phyloP scores from a whole-genome alignment of 2,113 vertebrate species.

The Myrmophylax atrothorax region DNA sequence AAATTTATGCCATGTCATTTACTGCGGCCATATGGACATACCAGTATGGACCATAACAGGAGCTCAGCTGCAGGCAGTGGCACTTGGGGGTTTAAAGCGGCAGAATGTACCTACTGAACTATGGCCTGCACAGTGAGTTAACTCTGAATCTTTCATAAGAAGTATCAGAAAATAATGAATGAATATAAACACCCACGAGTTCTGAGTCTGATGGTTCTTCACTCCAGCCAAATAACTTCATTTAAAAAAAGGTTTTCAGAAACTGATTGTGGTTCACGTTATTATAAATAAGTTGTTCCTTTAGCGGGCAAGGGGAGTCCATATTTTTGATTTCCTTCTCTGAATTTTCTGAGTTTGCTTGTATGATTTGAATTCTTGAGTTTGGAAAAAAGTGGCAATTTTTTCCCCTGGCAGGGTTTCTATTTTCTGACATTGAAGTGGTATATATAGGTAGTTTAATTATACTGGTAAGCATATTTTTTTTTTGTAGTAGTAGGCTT shows the following conservation, averaged over 20 bases:
- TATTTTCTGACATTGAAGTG: background rate
- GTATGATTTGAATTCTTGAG: background rate
- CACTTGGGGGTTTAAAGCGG: background rate
- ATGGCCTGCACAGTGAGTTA: background rate
- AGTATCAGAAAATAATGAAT: background rate
- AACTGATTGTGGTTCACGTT: background rate
- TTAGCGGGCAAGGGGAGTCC: background rate
- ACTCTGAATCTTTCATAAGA: background rate
- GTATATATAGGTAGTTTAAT: background rate
- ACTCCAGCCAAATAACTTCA: background rate
- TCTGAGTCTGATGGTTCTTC: background rate
- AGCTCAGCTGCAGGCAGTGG: background rate
- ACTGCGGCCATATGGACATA: background rate
- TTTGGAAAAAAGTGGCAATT: background rate
- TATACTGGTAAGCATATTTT: background rate
- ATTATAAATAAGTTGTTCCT: background rate
- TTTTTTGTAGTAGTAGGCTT: background rate
- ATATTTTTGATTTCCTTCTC: background rate
- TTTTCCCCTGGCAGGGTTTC: background rate
- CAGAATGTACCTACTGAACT: background rate
- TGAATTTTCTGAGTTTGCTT: background rate
- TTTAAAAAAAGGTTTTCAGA: background rate
- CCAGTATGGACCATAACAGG: fast-evolving
- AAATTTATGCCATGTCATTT: background rate
- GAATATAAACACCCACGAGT: background rate